These are phyloP conservation scores for Apotomis turbidana DNA, from an alignment of 2,888 invertebrate species.

Conservation along the genomic window DNA sequence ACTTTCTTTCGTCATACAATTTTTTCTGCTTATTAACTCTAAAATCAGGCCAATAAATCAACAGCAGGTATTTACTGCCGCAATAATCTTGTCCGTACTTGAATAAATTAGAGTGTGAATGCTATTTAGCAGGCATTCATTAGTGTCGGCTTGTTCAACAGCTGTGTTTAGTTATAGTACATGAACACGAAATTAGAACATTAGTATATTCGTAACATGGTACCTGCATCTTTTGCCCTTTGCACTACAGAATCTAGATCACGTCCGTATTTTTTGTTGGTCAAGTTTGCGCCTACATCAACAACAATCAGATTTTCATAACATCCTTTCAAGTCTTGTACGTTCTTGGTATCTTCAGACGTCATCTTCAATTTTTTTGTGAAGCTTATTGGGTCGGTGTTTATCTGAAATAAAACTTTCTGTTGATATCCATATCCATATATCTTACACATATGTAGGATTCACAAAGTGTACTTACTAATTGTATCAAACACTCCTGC, in stretches of 20 bases:
- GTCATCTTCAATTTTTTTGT: constrained; percentile 75
- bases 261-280: constrained; percentile 95
- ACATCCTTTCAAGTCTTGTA: constrained; percentile 88
- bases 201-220: constrained; percentile 43
- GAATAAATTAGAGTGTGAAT: constrained; percentile 36
- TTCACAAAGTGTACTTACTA: constrained; percentile 63
- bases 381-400: constrained; percentile 81
- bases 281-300: constrained; percentile 96
- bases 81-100: constrained; percentile 25
- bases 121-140: constrained; percentile 19
- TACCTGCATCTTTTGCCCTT: constrained; percentile 96
- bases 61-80: constrained; percentile 33
- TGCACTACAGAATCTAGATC: constrained; percentile 96
- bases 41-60: constrained; percentile 38
- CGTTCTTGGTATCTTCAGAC: constrained; percentile 80
- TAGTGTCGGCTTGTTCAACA: constrained; percentile 4
- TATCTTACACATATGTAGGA: constrained; percentile 31
- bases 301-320: constrained; percentile 96
- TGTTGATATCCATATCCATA: constrained; percentile 43
- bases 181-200: constrained; percentile 23
- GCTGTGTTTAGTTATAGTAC: constrained; percentile 24
- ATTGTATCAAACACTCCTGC: constrained; percentile 82
- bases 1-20: constrained; percentile 22
- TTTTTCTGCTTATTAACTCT: constrained; percentile 35
- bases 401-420: constrained; percentile 64